Percentiles rank a stretch among this genome's conserved stretches.
Evolutionary conservation across 1,140 invertebrate species (phyloP).

Genomic region (Drosophila lowei): DNA sequence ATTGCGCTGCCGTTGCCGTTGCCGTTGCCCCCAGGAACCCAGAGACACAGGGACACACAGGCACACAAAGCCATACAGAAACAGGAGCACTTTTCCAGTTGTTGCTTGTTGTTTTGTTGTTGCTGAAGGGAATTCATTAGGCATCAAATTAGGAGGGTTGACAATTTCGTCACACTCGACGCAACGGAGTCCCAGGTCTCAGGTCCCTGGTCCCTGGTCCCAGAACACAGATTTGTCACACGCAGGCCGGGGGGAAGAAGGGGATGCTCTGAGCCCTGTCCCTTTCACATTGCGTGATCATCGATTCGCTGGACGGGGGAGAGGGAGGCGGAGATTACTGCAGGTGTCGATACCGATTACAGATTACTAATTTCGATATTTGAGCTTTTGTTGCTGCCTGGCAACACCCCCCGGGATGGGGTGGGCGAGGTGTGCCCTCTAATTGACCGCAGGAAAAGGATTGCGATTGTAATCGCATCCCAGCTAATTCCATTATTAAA

Average conservation of each 20-base stretch:
- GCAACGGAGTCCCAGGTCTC: constrained; percentile 9
- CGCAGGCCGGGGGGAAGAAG: neutral
- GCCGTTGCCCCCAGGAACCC: constrained; percentile 24
- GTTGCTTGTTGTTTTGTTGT: constrained; percentile 30
- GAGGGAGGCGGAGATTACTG: neutral
- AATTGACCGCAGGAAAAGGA: constrained; percentile 72
- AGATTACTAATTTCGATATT: constrained; percentile 9
- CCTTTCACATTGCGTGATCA: constrained; percentile 2
- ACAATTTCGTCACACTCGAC: constrained; percentile 70
- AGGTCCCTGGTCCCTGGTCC: constrained; percentile 18
- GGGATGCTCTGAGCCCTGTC: neutral
- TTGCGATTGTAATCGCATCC: constrained; percentile 56
- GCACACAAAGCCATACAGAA: constrained; percentile 4
- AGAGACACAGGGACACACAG: constrained; percentile 3
- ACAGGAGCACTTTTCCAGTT: constrained; percentile 54
- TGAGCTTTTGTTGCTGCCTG: neutral
- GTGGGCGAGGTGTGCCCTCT: constrained; percentile 38
- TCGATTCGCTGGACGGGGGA: neutral
- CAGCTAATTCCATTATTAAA: constrained; percentile 67
- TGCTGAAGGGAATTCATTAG: constrained; percentile 73
- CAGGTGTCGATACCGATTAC: constrained; percentile 33
- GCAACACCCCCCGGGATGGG: constrained; percentile 21
- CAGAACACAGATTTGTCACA: constrained; percentile 52
- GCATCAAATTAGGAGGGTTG: constrained; percentile 76
- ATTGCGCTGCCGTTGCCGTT: constrained; percentile 51